A percentile compares a stretch with the other conserved stretches of the same genome.
Evolutionary conservation across 2,113 vertebrate genomes (phyloP).

Genomic region (Lutjanus erythropterus): DNA sequence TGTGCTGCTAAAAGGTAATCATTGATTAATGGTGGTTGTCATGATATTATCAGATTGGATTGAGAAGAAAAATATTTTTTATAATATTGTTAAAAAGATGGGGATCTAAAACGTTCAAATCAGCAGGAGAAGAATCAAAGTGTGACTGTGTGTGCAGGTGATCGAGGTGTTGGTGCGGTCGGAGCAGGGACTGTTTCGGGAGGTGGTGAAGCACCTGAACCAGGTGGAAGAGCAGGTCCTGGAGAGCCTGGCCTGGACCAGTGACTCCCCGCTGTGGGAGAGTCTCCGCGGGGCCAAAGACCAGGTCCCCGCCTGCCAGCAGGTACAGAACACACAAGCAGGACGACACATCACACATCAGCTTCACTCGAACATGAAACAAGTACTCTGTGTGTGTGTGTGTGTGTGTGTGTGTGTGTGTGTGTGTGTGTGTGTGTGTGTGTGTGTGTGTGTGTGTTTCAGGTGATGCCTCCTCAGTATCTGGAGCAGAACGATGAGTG

Average conservation of each 20-base stretch:
- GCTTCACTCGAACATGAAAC: background rate
- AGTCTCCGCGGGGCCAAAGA: constrained; percentile 89
- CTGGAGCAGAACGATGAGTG: constrained; percentile 87
- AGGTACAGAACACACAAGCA: constrained; percentile 79
- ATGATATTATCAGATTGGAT: too few species aligned
- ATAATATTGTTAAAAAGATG: too few species aligned
- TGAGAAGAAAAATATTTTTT: too few species aligned
- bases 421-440: background rate
- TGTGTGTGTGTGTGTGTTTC: constrained; percentile 39
- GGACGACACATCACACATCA: background rate
- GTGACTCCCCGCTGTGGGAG: constrained; percentile 91
- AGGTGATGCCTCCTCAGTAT: constrained; percentile 95
- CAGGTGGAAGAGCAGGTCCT: constrained; percentile 95
- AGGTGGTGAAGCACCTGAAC: constrained; percentile 96
- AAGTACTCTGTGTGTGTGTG: background rate
- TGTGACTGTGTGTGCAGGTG: constrained; percentile 81
- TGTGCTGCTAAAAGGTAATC: too few species aligned
- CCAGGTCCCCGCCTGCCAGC: constrained; percentile 90
- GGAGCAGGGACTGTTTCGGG: constrained; percentile 93
- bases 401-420: background rate
- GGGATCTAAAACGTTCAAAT: too few species aligned
- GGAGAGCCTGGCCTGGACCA: constrained; percentile 93
- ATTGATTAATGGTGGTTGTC: too few species aligned
- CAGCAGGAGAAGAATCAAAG: too few species aligned
- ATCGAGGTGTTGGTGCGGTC: constrained; percentile 94